phyloP scores from a whole-genome alignment of 2,113 vertebrate species.

The Agelaius phoeniceus region DNA sequence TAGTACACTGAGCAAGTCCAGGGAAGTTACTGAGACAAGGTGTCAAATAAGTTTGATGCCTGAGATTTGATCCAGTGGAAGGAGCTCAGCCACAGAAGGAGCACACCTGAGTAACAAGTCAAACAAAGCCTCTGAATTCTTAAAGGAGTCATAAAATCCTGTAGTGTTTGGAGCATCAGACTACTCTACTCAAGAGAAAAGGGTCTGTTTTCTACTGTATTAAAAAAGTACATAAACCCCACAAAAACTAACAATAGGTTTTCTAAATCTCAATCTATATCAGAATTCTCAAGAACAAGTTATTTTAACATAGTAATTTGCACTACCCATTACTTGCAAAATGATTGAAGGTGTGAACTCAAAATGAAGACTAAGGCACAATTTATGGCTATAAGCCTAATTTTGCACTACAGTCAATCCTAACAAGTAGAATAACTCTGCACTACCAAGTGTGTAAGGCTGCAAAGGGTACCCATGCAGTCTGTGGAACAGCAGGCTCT shows the following conservation, averaged over 20 bases:
- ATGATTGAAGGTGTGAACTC: neutral
- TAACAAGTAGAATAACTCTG: neutral
- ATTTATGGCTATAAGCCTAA: neutral
- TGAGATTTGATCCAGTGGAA: neutral
- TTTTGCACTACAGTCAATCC: neutral
- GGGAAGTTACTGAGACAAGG: neutral
- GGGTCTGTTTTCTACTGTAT: neutral
- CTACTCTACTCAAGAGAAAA: neutral
- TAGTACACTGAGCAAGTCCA: neutral
- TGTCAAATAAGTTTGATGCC: neutral
- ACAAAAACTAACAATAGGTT: neutral
- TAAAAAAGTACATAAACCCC: neutral
- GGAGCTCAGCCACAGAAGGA: neutral
- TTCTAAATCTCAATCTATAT: neutral
- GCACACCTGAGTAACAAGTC: neutral
- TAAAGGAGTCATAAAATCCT: neutral
- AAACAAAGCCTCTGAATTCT: neutral
- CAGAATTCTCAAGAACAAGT: neutral
- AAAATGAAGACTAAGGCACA: neutral
- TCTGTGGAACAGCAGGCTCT: neutral
- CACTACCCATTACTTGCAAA: neutral
- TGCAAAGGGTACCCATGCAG: neutral
- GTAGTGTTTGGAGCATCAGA: rapidly evolving
- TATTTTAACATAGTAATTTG: neutral
- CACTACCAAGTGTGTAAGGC: neutral